These are phyloP conservation scores for Neodiprion virginianus DNA, from an alignment of 1,140 invertebrate genomes.

Conservation along the genomic window DNA sequence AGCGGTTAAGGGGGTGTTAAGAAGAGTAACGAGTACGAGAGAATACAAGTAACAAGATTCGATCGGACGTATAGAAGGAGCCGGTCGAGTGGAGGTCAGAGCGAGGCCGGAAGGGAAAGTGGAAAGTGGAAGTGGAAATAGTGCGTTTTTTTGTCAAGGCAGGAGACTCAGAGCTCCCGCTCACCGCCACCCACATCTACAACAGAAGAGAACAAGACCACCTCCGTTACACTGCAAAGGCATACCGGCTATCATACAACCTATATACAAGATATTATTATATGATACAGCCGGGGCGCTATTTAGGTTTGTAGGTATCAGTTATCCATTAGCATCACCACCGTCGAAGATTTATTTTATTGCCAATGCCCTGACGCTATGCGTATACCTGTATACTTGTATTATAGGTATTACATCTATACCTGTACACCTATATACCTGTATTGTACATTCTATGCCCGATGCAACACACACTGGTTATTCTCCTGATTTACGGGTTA, in stretches of 20 bases:
- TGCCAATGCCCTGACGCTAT: constrained; percentile 13
- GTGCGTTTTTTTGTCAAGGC: constrained; percentile 23
- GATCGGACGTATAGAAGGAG: background rate
- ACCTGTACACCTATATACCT: background rate
- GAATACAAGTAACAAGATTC: background rate
- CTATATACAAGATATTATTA: background rate
- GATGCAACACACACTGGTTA: constrained; percentile 38
- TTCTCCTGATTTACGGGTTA: constrained; percentile 54
- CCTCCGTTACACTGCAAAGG: constrained; percentile 61
- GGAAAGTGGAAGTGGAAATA: constrained; percentile 6
- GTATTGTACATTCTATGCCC: background rate
- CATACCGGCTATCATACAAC: constrained; percentile 16
- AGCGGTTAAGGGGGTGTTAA: background rate
- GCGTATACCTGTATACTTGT: too few species aligned
- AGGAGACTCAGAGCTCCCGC: constrained; percentile 56
- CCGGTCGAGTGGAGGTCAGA: background rate
- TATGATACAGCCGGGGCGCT: background rate
- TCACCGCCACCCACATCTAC: constrained; percentile 66
- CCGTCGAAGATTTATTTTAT: constrained; percentile 55
- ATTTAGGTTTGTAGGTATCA: background rate
- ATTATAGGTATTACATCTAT: background rate
- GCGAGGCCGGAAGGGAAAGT: background rate
- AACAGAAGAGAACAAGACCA: constrained; percentile 65
- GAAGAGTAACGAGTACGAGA: background rate
- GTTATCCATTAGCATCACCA: constrained; percentile 57